A percentile compares a stretch with the other conserved stretches of the same genome.
phyloP scores from a whole-genome alignment of 2,888 invertebrate genomes.

The Xestoiulus laeticollis region DNA sequence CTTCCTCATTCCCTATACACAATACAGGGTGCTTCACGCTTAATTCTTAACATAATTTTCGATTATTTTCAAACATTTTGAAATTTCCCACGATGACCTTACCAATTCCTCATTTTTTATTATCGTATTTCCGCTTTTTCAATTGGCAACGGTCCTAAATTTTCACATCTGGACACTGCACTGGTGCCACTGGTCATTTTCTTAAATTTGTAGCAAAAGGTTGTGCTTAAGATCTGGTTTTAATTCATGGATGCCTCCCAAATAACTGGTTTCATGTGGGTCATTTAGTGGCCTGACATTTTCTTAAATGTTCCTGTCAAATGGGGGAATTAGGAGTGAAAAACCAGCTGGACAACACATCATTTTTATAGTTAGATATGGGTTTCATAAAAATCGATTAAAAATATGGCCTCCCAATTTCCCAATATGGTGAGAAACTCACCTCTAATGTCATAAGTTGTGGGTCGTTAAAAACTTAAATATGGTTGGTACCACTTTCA shows the following conservation, averaged over 20 bases:
- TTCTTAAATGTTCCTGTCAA: background rate
- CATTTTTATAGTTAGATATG: background rate
- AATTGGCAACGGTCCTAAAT: background rate
- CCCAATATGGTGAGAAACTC: too few relatives aligned
- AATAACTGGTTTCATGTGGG: background rate
- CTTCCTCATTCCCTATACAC: background rate
- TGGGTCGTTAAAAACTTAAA: background rate
- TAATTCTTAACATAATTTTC: too few relatives aligned
- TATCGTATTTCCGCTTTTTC: background rate
- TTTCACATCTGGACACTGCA: background rate
- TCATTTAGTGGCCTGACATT: constrained; percentile 10
- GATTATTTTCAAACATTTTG: background rate
- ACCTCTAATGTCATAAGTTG: background rate
- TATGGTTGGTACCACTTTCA: too few relatives aligned
- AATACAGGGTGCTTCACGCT: too few relatives aligned
- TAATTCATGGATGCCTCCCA: background rate
- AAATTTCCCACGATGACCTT: background rate
- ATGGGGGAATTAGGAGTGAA: background rate
- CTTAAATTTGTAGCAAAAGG: too few relatives aligned
- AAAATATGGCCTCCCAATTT: background rate
- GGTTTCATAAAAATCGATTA: background rate
- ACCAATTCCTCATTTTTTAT: background rate
- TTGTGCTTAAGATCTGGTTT: background rate
- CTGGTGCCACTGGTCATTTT: background rate
- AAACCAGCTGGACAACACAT: background rate